Evolutionary conservation across 1,140 invertebrate genomes (phyloP).

Genomic region (Spodoptera litura): DNA sequence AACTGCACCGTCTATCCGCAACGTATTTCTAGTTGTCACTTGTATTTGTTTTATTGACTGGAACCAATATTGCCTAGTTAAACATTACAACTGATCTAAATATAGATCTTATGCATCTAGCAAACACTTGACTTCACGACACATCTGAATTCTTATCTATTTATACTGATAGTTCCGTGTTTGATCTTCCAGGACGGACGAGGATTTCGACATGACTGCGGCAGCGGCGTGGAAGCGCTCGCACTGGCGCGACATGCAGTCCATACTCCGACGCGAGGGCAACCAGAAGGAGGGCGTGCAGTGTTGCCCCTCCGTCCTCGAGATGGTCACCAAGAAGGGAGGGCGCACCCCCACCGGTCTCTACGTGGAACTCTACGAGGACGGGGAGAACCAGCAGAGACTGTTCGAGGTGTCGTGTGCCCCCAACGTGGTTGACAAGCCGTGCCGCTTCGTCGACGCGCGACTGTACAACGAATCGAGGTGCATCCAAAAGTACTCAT

Average conservation of each 20-base stretch:
- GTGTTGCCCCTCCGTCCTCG: slow-evolving; percentile 92
- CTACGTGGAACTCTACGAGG: slow-evolving; percentile 92
- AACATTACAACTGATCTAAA: too few relatives aligned
- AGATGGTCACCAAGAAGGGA: slow-evolving; percentile 92
- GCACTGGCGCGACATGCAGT: slow-evolving; percentile 88
- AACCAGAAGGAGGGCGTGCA: slow-evolving; percentile 88
- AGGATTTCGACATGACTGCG: slow-evolving; percentile 73
- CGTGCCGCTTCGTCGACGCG: slow-evolving; percentile 92
- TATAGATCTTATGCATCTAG: too few relatives aligned
- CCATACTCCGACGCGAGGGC: slow-evolving; percentile 87
- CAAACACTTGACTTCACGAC: too few relatives aligned
- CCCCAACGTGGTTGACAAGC: slow-evolving; percentile 89
- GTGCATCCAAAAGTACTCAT: slow-evolving; percentile 95
- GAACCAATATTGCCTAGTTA: too few relatives aligned
- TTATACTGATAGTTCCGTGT: not conserved
- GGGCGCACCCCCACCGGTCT: slow-evolving; percentile 91
- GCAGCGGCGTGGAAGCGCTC: slow-evolving; percentile 76
- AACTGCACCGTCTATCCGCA: too few relatives aligned
- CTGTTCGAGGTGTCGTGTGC: slow-evolving; percentile 94
- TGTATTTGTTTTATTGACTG: too few relatives aligned
- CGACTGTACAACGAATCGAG: slow-evolving; percentile 89
- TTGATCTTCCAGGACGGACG: slow-evolving; percentile 71
- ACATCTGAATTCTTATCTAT: not conserved
- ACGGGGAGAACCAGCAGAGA: slow-evolving; percentile 88
- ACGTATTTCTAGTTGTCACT: too few relatives aligned